Conservation (phyloP, 2,888 invertebrate species). For the Tenthredo mesomela region DNA sequence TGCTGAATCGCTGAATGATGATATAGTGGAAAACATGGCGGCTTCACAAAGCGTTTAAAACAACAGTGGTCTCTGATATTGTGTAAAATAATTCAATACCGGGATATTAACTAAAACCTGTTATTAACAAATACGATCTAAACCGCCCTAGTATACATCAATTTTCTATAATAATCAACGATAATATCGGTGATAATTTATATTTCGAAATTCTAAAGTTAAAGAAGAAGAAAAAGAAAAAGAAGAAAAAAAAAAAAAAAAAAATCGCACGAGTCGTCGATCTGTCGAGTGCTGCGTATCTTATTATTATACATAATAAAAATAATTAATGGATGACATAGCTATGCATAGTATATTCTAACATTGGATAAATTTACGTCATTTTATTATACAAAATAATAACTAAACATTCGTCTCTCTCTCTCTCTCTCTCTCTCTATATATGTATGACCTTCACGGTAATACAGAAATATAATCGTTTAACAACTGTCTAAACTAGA, state of each 20-base stretch:
- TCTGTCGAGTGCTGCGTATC: neutral
- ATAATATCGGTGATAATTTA: neutral
- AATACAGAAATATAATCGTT: neutral
- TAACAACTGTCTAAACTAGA: neutral
- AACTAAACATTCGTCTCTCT: no score
- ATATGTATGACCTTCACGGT: neutral
- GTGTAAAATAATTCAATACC: neutral
- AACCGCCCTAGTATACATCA: neutral
- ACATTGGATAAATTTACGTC: neutral
- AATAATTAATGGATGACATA: neutral
- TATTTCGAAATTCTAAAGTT: neutral
- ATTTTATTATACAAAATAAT: neutral
- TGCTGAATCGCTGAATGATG: neutral
- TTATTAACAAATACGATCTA: neutral
- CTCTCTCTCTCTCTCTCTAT: no score
- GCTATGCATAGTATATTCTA: neutral
- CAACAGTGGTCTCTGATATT: conserved; percentile 17
- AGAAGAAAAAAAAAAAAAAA: no score
- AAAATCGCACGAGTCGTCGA: neutral
- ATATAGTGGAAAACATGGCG: conserved; percentile 47
- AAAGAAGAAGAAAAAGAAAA: no score
- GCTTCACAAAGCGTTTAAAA: conserved; percentile 24
- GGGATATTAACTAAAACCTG: neutral
- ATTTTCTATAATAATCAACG: neutral
- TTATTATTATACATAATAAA: conserved; percentile 8